phyloP scores from a whole-genome alignment of 2,888 invertebrate species.

The Drosophila cyrtoloma region DNA sequence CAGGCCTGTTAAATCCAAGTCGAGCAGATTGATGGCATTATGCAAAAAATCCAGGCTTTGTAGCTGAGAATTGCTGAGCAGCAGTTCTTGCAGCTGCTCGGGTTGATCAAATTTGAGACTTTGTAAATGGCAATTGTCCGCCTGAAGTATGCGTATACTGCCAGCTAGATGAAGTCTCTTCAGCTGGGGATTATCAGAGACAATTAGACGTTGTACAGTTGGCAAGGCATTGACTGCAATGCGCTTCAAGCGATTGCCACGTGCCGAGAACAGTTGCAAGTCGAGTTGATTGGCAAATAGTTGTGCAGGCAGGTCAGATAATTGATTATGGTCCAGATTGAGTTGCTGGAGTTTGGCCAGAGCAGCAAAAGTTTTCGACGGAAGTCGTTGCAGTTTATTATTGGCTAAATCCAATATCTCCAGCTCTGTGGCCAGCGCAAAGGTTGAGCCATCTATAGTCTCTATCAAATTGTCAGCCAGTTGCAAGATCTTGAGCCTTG shows the following conservation, averaged over 20 bases:
- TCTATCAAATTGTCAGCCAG: constrained; percentile 67
- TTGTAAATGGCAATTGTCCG: constrained; percentile 48
- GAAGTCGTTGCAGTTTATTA: constrained; percentile 40
- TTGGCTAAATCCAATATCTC: constrained; percentile 48
- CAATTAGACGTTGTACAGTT: constrained; percentile 29
- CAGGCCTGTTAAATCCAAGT: constrained; percentile 58
- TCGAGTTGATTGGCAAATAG: constrained; percentile 36
- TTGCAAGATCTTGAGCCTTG: constrained; percentile 41
- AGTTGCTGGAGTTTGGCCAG: constrained; percentile 30
- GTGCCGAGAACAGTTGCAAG: constrained; percentile 45
- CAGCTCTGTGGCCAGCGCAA: constrained; percentile 46
- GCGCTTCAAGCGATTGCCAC: constrained; percentile 41
- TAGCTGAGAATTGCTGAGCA: constrained; percentile 43
- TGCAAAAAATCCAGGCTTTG: constrained; percentile 48
- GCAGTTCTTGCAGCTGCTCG: constrained; percentile 39
- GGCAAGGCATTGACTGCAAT: constrained; percentile 37
- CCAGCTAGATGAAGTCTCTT: constrained; percentile 34
- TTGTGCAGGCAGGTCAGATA: constrained; percentile 35
- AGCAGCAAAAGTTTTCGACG: constrained; percentile 24
- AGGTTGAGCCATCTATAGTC: constrained; percentile 47
- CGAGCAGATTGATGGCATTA: constrained; percentile 44
- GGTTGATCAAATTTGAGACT: constrained; percentile 38
- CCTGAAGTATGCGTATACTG: constrained; percentile 36
- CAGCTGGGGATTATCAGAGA: constrained; percentile 47
- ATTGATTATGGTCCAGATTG: constrained; percentile 50